Conservation (phyloP, 2,797 vertebrate genomes). For the Mionectes olivaceus region DNA sequence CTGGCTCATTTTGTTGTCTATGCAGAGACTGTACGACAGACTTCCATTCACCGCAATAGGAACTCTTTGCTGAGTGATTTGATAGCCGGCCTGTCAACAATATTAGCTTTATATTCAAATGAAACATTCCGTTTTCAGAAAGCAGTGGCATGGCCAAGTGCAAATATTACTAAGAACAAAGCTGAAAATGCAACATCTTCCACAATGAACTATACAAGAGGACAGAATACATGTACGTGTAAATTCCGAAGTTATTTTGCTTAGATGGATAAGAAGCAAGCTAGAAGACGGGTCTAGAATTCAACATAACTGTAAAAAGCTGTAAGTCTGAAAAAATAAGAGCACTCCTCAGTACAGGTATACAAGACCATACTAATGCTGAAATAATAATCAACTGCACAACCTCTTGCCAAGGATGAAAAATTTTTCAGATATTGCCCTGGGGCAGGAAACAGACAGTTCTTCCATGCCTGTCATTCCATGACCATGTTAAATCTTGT, state of each 20-base stretch:
- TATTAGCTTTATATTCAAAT: slow-evolving; percentile 4
- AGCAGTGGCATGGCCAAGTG: neutral
- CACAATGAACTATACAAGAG: neutral
- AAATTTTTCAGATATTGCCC: neutral
- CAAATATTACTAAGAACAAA: slow-evolving; percentile 5
- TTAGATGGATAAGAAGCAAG: neutral
- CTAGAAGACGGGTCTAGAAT: neutral
- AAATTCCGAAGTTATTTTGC: neutral
- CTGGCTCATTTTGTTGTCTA: slow-evolving; percentile 79
- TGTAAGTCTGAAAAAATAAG: neutral
- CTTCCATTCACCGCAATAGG: slow-evolving; percentile 90
- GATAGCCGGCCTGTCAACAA: slow-evolving; percentile 91
- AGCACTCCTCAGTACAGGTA: neutral
- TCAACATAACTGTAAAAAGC: neutral
- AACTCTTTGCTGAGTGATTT: slow-evolving; percentile 95
- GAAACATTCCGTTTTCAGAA: slow-evolving; percentile 19
- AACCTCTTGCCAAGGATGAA: neutral
- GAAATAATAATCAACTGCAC: neutral
- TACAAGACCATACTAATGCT: neutral
- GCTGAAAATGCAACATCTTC: neutral
- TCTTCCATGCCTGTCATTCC: neutral
- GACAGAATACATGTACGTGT: neutral
- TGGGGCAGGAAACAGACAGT: neutral
- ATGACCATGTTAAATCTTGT: neutral
- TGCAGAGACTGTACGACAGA: slow-evolving; percentile 83